These are phyloP conservation scores for Alligator mississippiensis DNA, from an alignment of 2,113 vertebrate species.

Conservation along the genomic window DNA sequence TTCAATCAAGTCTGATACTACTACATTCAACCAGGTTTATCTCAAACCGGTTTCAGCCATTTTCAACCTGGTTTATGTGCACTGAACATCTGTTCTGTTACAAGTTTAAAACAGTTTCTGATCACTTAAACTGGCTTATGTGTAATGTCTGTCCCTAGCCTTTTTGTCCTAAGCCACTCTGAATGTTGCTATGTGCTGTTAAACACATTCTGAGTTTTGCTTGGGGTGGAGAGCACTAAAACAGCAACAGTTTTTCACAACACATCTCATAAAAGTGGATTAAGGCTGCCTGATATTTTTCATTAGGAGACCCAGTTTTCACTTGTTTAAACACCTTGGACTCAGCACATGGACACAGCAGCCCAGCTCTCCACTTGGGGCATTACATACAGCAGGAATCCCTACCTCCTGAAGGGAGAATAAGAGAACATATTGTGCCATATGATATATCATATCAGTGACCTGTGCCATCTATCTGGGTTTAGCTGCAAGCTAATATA, in stretches of 20 bases:
- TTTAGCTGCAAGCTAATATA: background rate
- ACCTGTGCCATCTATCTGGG: background rate
- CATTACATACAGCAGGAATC: conserved; percentile 33
- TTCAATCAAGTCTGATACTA: too few relatives aligned
- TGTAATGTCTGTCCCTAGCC: too few relatives aligned
- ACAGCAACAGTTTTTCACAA: conserved; percentile 21
- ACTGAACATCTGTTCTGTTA: too few relatives aligned
- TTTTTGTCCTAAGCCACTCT: background rate
- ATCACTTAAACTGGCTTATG: too few relatives aligned
- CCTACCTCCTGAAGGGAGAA: background rate
- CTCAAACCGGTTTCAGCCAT: too few relatives aligned
- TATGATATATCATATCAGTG: conserved; percentile 36
- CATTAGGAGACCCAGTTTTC: background rate
- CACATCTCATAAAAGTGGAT: conserved; percentile 5
- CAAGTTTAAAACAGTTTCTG: too few relatives aligned
- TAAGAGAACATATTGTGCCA: conserved; percentile 5
- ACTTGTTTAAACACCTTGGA: background rate
- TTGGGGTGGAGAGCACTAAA: background rate
- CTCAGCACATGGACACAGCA: conserved; percentile 2
- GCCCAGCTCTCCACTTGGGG: background rate
- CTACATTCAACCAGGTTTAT: too few relatives aligned
- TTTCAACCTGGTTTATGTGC: too few relatives aligned
- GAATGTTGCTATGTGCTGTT: background rate
- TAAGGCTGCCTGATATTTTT: background rate
- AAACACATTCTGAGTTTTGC: background rate